Evolutionary conservation across 37 sponge, comb jelly and placozoan species (phyloP).

Genomic region (Sycon ciliatum): DNA sequence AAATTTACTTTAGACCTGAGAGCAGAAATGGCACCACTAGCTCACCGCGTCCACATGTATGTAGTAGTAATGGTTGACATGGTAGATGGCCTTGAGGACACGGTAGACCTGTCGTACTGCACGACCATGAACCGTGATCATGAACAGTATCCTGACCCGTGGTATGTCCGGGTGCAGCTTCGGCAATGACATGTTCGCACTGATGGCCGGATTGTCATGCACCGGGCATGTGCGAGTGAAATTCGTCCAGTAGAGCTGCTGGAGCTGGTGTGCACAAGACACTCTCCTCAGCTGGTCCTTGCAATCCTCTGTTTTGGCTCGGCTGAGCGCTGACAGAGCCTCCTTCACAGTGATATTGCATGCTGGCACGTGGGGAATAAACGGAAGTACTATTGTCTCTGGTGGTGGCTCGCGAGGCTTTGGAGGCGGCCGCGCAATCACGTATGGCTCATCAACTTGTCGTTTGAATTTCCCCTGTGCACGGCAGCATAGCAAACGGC

Average conservation of each 20-base stretch:
- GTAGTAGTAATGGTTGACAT: conserved; percentile 73
- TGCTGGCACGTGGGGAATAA: too few species aligned
- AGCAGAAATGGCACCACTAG: too few species aligned
- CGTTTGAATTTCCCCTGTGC: too few species aligned
- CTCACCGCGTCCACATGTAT: conserved; percentile 79
- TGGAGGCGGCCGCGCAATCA: too few species aligned
- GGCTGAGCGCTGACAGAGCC: conserved; percentile 57
- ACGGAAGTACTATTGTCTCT: too few species aligned
- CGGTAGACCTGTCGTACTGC: conserved; percentile 68
- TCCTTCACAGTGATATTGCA: conserved; percentile 39
- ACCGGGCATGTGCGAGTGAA: conserved; percentile 50
- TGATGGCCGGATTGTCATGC: conserved; percentile 33
- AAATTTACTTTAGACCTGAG: too few species aligned
- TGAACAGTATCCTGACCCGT: conserved; percentile 49
- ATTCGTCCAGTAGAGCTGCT: conserved; percentile 39
- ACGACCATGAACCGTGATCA: conserved; percentile 74
- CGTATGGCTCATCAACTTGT: too few species aligned
- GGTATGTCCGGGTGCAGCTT: conserved; percentile 14
- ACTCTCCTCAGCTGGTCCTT: conserved; percentile 48
- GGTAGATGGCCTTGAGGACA: conserved; percentile 80
- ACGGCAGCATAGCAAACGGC: too few species aligned
- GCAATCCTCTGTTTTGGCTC: conserved; percentile 60
- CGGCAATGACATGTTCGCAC: too few species aligned
- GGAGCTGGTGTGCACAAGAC: conserved; percentile 41
- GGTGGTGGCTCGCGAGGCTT: too few species aligned